Conservation (phyloP, 2,888 invertebrate genomes). For the Chironomus tentans region DNA sequence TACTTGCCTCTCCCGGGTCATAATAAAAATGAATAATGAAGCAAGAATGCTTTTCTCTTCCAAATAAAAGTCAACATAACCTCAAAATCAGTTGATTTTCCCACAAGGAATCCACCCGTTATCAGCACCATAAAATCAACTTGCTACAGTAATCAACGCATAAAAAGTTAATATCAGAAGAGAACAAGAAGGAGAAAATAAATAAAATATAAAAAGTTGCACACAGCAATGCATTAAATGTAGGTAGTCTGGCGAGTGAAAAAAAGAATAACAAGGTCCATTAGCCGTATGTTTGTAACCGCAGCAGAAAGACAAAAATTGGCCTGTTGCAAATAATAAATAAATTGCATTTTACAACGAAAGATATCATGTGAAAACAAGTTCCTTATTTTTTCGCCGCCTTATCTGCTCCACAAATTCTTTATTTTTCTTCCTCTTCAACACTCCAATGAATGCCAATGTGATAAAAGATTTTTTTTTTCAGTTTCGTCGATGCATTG, state of each 20-base stretch:
- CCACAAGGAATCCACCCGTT: too few relatives aligned
- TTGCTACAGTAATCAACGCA: not conserved
- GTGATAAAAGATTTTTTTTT: too few relatives aligned
- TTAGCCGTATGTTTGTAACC: not conserved
- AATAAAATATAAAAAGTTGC: not conserved
- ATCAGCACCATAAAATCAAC: too few relatives aligned
- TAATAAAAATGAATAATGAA: too few relatives aligned
- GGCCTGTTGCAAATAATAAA: slow-evolving; percentile 12
- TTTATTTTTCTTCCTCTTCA: too few relatives aligned
- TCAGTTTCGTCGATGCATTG: too few relatives aligned
- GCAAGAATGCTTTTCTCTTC: too few relatives aligned
- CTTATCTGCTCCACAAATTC: not conserved
- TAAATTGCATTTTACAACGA: slow-evolving; percentile 15
- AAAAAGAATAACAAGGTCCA: not conserved
- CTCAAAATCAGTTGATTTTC: not conserved
- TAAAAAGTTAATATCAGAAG: not conserved
- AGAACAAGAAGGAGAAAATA: not conserved
- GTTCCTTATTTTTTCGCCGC: not conserved
- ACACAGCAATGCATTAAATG: not conserved
- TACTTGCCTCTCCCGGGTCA: too few relatives aligned
- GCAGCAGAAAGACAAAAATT: not conserved
- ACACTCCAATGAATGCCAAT: too few relatives aligned
- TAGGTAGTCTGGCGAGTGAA: not conserved
- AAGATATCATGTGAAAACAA: not conserved
- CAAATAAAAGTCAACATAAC: too few relatives aligned